Evolutionary conservation across 1,140 invertebrate genomes (phyloP), one percentile per base, ranked within the genome.

Genomic region (Psix sp.): DNA sequence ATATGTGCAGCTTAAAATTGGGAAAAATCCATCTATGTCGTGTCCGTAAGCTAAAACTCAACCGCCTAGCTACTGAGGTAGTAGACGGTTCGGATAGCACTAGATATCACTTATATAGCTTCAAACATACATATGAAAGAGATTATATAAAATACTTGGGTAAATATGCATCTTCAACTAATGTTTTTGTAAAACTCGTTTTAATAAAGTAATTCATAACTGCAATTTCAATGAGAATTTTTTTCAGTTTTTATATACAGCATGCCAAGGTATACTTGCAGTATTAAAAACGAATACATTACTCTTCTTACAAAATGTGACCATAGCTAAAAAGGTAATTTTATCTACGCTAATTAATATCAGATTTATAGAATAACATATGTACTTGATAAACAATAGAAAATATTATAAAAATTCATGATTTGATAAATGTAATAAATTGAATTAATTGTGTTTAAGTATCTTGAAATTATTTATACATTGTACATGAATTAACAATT

Each of bases 291-390:
- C 90, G 97, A 77, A 99, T 99, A 97, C 89, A 98, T 77, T 99
- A 99, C 87, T 98, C 97, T 0, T 98, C 96, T 76, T 98, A 96
- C 84, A 98, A 98, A n/a, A n/a, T n/a, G n/a, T n/a, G n/a, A n/a
- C n/a, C n/a, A n/a, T n/a, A n/a, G n/a, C n/a, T n/a, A n/a, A n/a
- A n/a, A n/a, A n/a, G n/a, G n/a, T n/a, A n/a, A n/a, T n/a, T n/a
- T n/a, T n/a, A n/a, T n/a, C n/a, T n/a, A n/a, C n/a, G n/a, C n/a
- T n/a, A n/a, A n/a, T n/a, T n/a, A n/a, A n/a, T n/a, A n/a, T n/a
- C n/a, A n/a, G n/a, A n/a, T n/a, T n/a, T n/a, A n/a, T n/a, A n/a
- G n/a, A n/a, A n/a, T n/a, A n/a, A n/a, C n/a, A n/a, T n/a, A n/a
- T n/a, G n/a, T n/a, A n/a, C n/a, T n/a, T n/a, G n/a, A n/a, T 10